Percentiles rank a stretch among this genome's conserved stretches.
phyloP scores from a whole-genome alignment of 2,888 invertebrate genomes.

The Macrophya alboannulata region DNA sequence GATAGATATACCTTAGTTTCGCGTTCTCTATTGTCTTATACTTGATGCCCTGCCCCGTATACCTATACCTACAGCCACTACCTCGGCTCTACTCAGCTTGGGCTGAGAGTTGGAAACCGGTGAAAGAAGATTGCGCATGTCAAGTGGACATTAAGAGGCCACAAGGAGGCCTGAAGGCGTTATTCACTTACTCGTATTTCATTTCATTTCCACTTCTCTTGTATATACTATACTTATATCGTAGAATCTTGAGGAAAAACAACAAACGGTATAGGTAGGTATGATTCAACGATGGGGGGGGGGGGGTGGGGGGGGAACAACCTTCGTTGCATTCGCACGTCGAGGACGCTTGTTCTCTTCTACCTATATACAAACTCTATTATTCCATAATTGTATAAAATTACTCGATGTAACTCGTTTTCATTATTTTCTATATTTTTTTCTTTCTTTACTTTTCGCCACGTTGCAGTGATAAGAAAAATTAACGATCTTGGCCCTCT shows the following conservation, averaged over 20 bases:
- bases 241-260: not conserved
- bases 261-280: no score
- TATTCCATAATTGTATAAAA: no score
- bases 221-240: not conserved
- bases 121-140: constrained; percentile 33
- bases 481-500: no score
- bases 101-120: not conserved
- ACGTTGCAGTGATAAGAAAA: no score
- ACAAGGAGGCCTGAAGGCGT: constrained; percentile 7
- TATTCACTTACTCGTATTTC: constrained; percentile 22
- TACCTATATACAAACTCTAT: no score
- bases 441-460: no score
- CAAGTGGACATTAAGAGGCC: constrained; percentile 25
- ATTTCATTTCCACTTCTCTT: not conserved
- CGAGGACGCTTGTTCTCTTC: no score
- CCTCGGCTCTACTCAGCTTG: not conserved
- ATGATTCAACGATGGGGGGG: no score
- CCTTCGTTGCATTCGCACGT: no score
- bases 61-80: not conserved
- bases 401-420: no score
- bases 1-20: not conserved
- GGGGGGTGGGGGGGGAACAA: no score
- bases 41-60: not conserved
- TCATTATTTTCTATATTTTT: no score
- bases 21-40: not conserved